Percentiles rank a stretch among this genome's conserved stretches.
Conservation (phyloP, 2,113 vertebrate genomes). For the Taxidea taxus region DNA sequence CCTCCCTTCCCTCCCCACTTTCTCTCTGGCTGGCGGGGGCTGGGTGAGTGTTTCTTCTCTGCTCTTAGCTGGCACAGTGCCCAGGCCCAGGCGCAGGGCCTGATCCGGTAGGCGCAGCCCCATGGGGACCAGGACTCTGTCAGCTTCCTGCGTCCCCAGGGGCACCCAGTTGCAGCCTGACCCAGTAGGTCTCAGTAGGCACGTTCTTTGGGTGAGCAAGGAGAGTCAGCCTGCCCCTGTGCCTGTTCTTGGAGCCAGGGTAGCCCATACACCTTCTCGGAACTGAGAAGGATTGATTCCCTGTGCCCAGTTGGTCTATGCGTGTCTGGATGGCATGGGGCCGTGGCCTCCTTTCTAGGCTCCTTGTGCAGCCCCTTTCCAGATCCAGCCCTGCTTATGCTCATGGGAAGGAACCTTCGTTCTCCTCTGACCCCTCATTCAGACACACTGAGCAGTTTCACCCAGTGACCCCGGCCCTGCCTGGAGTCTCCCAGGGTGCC, state of each 20-base stretch:
- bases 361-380: background rate
- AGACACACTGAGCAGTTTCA: background rate
- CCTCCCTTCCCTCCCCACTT: background rate
- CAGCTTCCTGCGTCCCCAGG: background rate
- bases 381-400: background rate
- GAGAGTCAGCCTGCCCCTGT: background rate
- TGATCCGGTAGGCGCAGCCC: background rate
- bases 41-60: conserved; percentile 1
- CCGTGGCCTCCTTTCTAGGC: background rate
- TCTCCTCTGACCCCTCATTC: background rate
- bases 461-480: background rate
- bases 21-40: background rate
- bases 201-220: background rate
- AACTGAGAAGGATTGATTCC: background rate
- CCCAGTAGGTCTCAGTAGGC: background rate
- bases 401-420: background rate
- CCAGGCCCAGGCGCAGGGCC: conserved; percentile 40
- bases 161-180: background rate
- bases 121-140: background rate
- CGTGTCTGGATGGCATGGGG: background rate
- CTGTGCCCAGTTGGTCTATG: background rate
- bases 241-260: background rate
- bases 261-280: background rate
- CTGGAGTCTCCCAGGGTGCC: background rate
- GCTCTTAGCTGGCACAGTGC: conserved; percentile 23